Percentiles rank a stretch among this genome's conserved stretches.
phyloP scores from a whole-genome alignment of 2,888 invertebrate genomes.

The Tetrapedia diversipes region DNA sequence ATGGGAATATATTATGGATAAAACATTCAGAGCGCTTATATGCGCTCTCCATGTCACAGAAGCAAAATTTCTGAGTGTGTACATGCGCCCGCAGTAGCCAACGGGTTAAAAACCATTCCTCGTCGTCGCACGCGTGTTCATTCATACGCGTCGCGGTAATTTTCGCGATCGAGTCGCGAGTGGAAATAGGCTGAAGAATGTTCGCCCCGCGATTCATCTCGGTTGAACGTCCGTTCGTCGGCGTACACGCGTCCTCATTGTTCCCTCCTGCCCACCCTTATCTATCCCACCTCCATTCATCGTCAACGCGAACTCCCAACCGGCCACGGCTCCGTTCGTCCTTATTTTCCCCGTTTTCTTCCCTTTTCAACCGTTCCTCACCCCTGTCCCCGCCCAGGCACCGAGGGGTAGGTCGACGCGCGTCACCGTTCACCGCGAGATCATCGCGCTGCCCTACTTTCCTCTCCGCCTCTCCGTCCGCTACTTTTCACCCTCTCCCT shows the following conservation, averaged over 20 bases:
- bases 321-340: slow-evolving; percentile 12
- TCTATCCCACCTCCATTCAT: slow-evolving; percentile 15
- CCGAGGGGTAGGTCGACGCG: slow-evolving; percentile 21
- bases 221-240: slow-evolving; percentile 36
- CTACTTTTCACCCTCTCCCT: slow-evolving; percentile 1
- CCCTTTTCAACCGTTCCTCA: slow-evolving; percentile 7
- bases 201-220: slow-evolving; percentile 24
- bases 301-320: slow-evolving; percentile 16
- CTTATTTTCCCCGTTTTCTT: slow-evolving; percentile 1
- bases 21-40: no score
- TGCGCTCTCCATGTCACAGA: no score
- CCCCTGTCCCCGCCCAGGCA: slow-evolving; percentile 33
- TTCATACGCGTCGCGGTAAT: no score
- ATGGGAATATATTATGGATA: no score
- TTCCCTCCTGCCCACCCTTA: background rate
- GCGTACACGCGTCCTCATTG: slow-evolving; percentile 14
- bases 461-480: slow-evolving; percentile 5
- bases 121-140: no score
- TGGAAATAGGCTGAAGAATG: no score
- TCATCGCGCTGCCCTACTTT: slow-evolving; percentile 41
- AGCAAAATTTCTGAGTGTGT: no score
- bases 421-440: slow-evolving; percentile 39
- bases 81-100: no score
- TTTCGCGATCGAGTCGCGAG: no score
- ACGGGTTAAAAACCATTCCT: no score